A percentile compares a stretch with the other conserved stretches of the same genome.
These are phyloP conservation scores for Nibea coibor DNA, from an alignment of 2,113 vertebrate genomes.

Conservation along the genomic window DNA sequence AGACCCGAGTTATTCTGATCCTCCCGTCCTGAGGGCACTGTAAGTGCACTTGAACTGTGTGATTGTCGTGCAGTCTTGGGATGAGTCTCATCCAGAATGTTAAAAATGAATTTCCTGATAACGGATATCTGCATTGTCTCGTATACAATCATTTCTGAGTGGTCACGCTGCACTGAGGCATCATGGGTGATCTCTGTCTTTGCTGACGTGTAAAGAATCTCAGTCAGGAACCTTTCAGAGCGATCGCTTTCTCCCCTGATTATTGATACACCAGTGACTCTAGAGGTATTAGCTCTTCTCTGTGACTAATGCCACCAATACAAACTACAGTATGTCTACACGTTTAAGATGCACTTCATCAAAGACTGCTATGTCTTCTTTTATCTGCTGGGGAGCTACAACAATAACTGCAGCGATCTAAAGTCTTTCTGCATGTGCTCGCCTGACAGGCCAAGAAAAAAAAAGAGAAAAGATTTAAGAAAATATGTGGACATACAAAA, in stretches of 20 bases:
- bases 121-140: conserved; percentile 21
- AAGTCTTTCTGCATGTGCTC: conserved; percentile 46
- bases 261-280: conserved; percentile 15
- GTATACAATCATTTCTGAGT: conserved; percentile 53
- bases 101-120: not conserved
- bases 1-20: conserved; percentile 37
- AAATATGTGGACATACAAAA: conserved; percentile 66
- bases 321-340: conserved; percentile 47
- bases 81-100: conserved; percentile 29
- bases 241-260: not conserved
- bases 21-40: conserved; percentile 35
- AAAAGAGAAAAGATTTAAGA: conserved; percentile 34
- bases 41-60: conserved; percentile 65
- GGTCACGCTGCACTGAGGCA: conserved; percentile 42
- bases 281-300: conserved; percentile 49
- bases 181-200: conserved; percentile 30
- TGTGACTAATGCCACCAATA: conserved; percentile 37
- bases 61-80: conserved; percentile 24
- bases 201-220: conserved; percentile 11
- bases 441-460: conserved; percentile 46
- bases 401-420: conserved; percentile 50
- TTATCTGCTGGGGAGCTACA: conserved; percentile 45
- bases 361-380: conserved; percentile 46
- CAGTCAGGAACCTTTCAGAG: not conserved
- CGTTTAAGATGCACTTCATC: conserved; percentile 49